phyloP scores from a whole-genome alignment of 1,140 invertebrate species.

The Cryptotermes secundus region DNA sequence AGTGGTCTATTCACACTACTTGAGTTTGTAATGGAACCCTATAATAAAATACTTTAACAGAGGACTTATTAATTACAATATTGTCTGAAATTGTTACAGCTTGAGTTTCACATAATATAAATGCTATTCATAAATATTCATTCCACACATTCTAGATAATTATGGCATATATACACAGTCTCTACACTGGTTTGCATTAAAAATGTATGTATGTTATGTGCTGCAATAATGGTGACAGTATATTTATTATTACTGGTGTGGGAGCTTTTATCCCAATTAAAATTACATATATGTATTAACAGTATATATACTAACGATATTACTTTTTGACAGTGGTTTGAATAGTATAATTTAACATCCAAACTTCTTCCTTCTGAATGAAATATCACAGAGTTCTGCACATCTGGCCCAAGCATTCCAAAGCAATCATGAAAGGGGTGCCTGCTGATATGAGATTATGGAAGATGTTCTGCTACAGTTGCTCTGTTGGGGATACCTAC shows the following conservation, averaged over 20 bases:
- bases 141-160: conserved; percentile 9
- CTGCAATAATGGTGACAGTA: background rate
- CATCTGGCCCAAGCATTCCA: conserved; percentile 9
- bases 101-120: background rate
- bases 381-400: background rate
- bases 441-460: background rate
- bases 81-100: background rate
- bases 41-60: background rate
- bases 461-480: background rate
- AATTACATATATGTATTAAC: background rate
- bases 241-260: background rate
- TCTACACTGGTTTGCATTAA: background rate
- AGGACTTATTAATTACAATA: conserved; percentile 10
- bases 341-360: background rate
- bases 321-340: background rate
- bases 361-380: background rate
- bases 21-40: background rate
- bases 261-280: background rate
- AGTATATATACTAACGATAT: background rate
- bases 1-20: background rate
- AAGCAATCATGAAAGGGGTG: background rate
- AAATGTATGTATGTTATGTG: background rate
- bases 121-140: background rate
- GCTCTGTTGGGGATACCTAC: background rate
- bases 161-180: background rate